Percentiles rank a stretch among this genome's conserved stretches.
These are phyloP conservation scores for Temnothorax unifasciatus DNA, from an alignment of 2,888 invertebrate genomes.

Conservation along the genomic window DNA sequence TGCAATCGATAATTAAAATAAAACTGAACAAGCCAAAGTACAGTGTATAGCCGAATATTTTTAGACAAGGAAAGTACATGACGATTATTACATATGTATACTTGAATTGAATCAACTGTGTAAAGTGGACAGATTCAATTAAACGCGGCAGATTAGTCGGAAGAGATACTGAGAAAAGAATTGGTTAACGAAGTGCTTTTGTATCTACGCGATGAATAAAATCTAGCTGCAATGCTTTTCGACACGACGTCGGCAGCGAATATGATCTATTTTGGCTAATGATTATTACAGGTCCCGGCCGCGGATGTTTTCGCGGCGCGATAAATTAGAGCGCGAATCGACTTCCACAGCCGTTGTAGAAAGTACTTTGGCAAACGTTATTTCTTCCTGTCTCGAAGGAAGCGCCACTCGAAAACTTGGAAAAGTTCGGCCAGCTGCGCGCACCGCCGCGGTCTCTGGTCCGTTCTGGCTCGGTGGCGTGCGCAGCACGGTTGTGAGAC, in stretches of 20 bases:
- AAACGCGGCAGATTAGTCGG: background rate
- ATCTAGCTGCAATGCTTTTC: background rate
- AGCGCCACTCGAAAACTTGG: conserved; percentile 62
- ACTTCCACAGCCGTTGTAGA: conserved; percentile 57
- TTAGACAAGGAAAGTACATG: background rate
- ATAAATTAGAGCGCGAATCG: conserved; percentile 62
- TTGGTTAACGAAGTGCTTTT: background rate
- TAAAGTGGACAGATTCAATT: background rate
- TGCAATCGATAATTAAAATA: background rate
- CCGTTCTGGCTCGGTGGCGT: conserved; percentile 27
- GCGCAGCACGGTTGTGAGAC: conserved; percentile 5
- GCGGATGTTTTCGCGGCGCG: conserved; percentile 52
- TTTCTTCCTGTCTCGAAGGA: conserved; percentile 63
- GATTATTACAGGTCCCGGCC: conserved; percentile 48
- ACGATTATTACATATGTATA: background rate
- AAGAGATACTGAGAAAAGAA: background rate
- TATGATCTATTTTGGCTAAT: conserved; percentile 54
- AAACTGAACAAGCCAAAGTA: background rate
- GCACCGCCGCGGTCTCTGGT: conserved; percentile 39
- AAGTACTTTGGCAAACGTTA: conserved; percentile 69
- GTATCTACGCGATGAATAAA: background rate
- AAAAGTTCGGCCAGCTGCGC: conserved; percentile 65
- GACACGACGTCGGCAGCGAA: background rate
- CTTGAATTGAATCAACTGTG: background rate
- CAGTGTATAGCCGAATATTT: background rate